A percentile compares a stretch with the other conserved stretches of the same genome.
phyloP scores from a whole-genome alignment of 2,113 vertebrate species.

The Cyrtonyx montezumae region DNA sequence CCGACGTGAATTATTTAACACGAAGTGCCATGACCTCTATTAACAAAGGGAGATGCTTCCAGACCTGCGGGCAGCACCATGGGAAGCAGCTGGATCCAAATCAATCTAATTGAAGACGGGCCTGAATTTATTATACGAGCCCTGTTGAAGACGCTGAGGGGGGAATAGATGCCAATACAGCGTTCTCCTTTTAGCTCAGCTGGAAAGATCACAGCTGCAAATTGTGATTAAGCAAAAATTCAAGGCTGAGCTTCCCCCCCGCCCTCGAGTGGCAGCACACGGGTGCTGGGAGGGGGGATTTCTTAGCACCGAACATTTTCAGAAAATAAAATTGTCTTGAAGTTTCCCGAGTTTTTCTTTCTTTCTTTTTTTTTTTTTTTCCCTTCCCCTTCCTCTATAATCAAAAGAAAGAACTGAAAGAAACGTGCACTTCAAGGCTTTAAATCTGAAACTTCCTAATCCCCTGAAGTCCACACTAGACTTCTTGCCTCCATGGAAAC shows the following conservation, averaged over 20 bases:
- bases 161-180: constrained; percentile 60
- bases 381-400: constrained; percentile 53
- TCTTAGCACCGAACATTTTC: not conserved
- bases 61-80: constrained; percentile 77
- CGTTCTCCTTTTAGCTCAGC: constrained; percentile 66
- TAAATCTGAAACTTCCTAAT: constrained; percentile 99
- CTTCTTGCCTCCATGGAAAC: constrained; percentile 99
- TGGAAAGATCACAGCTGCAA: constrained; percentile 69
- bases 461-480: constrained; percentile 96
- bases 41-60: constrained; percentile 83
- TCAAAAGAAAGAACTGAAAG: constrained; percentile 89
- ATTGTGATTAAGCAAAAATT: constrained; percentile 46
- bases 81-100: constrained; percentile 82
- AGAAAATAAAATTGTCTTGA: constrained; percentile 77
- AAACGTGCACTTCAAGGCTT: constrained; percentile 93
- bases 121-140: constrained; percentile 77
- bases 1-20: constrained; percentile 91
- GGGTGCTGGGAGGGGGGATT: accelerated
- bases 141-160: constrained; percentile 64
- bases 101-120: constrained; percentile 72
- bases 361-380: not conserved
- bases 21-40: constrained; percentile 86
- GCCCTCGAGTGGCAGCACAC: not conserved
- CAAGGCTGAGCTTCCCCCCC: accelerated
- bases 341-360: constrained; percentile 34